Conservation (phyloP, 2,888 invertebrate species). For the Caenorhabditis sp. region DNA sequence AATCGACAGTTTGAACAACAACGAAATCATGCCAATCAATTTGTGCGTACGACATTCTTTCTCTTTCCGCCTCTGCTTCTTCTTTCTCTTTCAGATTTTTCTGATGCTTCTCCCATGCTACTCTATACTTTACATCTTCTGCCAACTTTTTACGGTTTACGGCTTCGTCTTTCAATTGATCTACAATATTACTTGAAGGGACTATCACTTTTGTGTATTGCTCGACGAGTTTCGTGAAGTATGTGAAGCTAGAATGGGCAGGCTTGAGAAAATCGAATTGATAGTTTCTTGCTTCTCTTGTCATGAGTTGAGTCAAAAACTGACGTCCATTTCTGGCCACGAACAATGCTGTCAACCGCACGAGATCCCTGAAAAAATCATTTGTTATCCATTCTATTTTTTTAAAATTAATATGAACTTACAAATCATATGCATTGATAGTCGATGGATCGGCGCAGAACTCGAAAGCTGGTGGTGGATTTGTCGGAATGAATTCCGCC, state of each 20-base stretch:
- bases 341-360: constrained; percentile 96
- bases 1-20: constrained; percentile 98
- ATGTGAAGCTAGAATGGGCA: constrained; percentile 96
- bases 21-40: constrained; percentile 99
- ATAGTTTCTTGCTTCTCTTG: constrained; percentile 88
- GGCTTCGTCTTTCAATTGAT: constrained; percentile 60
- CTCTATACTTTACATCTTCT: constrained; percentile 78
- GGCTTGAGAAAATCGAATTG: constrained; percentile 98
- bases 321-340: constrained; percentile 97
- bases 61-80: constrained; percentile 89
- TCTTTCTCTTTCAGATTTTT: constrained; percentile 90
- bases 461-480: constrained; percentile 89
- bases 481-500: constrained; percentile 75
- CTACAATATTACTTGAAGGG: constrained; percentile 80
- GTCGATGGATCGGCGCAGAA: constrained; percentile 97
- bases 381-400: too few species aligned
- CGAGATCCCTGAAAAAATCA: constrained; percentile 82
- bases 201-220: constrained; percentile 97
- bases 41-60: constrained; percentile 87
- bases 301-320: constrained; percentile 97
- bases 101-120: constrained; percentile 95
- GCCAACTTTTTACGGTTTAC: constrained; percentile 53
- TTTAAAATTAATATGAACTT: too few species aligned
- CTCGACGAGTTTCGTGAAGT: constrained; percentile 95
- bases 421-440: constrained; percentile 92